phyloP scores from a whole-genome alignment of 2,888 invertebrate genomes.

The Rhaphigaster nebulosa region DNA sequence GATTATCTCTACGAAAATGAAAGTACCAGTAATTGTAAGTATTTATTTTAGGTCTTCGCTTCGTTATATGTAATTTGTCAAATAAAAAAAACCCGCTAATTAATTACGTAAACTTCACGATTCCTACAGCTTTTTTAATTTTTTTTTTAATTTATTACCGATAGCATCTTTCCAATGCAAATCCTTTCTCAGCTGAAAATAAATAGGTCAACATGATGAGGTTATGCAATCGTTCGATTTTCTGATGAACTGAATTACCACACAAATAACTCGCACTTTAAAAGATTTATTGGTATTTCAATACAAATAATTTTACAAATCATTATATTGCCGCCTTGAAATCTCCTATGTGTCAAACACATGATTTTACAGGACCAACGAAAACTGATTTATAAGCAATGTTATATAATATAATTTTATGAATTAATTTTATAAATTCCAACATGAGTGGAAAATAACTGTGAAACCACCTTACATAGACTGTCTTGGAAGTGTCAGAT shows the following conservation, averaged over 20 bases:
- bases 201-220: neutral
- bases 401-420: too few relatives aligned
- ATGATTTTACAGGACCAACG: too few relatives aligned
- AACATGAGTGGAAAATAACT: too few relatives aligned
- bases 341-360: too few relatives aligned
- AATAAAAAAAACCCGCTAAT: neutral
- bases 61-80: neutral
- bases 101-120: too few relatives aligned
- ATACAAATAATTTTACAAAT: too few relatives aligned
- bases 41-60: neutral
- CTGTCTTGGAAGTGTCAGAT: too few relatives aligned
- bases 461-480: too few relatives aligned
- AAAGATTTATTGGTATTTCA: too few relatives aligned
- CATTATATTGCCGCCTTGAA: too few relatives aligned
- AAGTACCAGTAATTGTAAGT: neutral
- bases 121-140: neutral
- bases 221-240: neutral
- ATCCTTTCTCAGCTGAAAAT: neutral
- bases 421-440: too few relatives aligned
- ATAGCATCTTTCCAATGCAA: neutral
- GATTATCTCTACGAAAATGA: neutral
- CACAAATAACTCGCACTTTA: neutral
- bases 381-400: too few relatives aligned
- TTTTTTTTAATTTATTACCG: neutral
- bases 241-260: neutral